Evolutionary conservation across 1,140 invertebrate species (phyloP), one percentile per base, ranked within the genome.

Genomic region (Microvelia longipes): DNA sequence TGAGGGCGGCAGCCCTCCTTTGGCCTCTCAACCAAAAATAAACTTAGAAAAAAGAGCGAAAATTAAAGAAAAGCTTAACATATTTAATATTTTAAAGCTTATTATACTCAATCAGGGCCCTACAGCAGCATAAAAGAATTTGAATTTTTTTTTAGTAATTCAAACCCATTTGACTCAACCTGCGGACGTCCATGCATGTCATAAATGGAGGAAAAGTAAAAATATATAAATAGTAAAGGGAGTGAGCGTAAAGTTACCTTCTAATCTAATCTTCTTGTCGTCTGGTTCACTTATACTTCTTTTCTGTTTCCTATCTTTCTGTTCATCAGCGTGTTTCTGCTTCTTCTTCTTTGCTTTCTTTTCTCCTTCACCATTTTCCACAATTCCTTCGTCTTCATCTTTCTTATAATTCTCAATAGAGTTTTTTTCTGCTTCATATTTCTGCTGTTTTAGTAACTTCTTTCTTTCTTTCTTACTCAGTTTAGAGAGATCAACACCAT

Each of bases 321-420:
- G 2, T 11, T 64, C 62, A 2, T 64, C 62, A 2, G 11, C 25
- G 5, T 13, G 5, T 24, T 2, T 2, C 11, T 64, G 62, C 25
- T 64, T 64, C 62, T 64, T 26, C 25, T 26, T 26, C 25, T 64
- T 64, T 24, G 5, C 24, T 25, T 64, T 64, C 62, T 64, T 64
- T 24, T 64, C 25, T 26, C 25, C 25, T 64, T 64, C 62, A 2
- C 25, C 25, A 2, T 11, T 5, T 24, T 2, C 2, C 5, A 24
- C 5, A 24, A 5, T 26, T 64, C 24, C 62, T 25, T 64, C 62
- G 25, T 26, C 25, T 5, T 64, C 25, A 11, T 60, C 35, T 25
- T 64, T 64, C 25, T 64, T 64, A 64, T 64, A 64, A 64, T 64
- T 64, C 25, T 64, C 62, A 64, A 64, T 64, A 5, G 62, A 64